These are phyloP conservation scores for Drosophila robusta DNA, from an alignment of 2,888 invertebrate species.

Conservation along the genomic window DNA sequence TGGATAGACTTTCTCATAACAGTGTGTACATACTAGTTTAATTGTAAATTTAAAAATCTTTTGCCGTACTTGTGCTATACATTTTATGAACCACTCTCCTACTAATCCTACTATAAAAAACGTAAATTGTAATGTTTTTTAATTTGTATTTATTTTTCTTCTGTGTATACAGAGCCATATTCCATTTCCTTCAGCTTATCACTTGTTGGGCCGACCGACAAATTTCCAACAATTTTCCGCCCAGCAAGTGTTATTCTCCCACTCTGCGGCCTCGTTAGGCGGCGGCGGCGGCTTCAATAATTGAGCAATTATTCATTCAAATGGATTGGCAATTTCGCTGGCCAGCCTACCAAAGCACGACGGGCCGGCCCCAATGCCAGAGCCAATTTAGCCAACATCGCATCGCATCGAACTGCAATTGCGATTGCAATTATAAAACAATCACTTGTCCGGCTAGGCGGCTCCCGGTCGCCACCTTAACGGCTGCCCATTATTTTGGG, in stretches of 20 bases:
- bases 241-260: constrained; percentile 53
- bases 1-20: no score
- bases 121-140: no score
- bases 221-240: constrained; percentile 68
- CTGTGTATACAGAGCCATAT: no score
- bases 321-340: constrained; percentile 83
- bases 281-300: constrained; percentile 74
- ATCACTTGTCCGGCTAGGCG: constrained; percentile 79
- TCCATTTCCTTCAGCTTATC: neutral
- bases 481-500: constrained; percentile 77
- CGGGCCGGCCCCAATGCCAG: constrained; percentile 32
- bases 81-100: no score
- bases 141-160: no score
- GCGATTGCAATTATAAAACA: constrained; percentile 85
- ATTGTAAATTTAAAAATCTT: no score
- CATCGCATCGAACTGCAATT: constrained; percentile 71
- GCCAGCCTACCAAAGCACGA: constrained; percentile 61
- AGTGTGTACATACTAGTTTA: no score
- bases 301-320: constrained; percentile 85
- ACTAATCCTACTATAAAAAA: no score
- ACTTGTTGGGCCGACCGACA: constrained; percentile 52
- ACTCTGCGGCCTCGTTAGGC: constrained; percentile 53
- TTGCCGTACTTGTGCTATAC: no score
- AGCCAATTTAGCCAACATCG: constrained; percentile 66
- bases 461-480: constrained; percentile 77